These are phyloP conservation scores for Eubucco bourcierii DNA, from an alignment of 2,113 vertebrate genomes.

Conservation along the genomic window DNA sequence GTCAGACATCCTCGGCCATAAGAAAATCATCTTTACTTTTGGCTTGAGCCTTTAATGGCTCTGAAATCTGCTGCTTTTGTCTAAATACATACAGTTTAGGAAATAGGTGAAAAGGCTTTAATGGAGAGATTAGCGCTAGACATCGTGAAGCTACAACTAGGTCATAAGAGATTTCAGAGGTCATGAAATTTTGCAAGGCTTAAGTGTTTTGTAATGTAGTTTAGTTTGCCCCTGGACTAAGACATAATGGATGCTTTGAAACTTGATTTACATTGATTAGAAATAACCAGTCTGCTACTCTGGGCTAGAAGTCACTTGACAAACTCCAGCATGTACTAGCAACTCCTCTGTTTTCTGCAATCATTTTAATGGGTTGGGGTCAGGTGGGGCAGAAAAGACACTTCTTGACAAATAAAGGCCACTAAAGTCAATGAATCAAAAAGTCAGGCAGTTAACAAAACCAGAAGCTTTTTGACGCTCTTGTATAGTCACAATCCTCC, in stretches of 20 bases:
- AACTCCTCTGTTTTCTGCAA: slow-evolving; percentile 50
- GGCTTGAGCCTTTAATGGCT: slow-evolving; percentile 82
- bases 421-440: slow-evolving; percentile 18
- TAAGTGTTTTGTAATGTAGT: slow-evolving; percentile 79
- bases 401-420: background rate
- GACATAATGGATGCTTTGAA: slow-evolving; percentile 69
- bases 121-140: slow-evolving; percentile 80
- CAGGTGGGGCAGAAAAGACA: background rate
- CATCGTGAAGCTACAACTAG: slow-evolving; percentile 48
- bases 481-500: background rate
- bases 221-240: slow-evolving; percentile 50
- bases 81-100: slow-evolving; percentile 70
- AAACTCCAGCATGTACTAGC: slow-evolving; percentile 63
- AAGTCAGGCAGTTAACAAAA: slow-evolving; percentile 29
- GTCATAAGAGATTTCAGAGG: slow-evolving; percentile 79
- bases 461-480: background rate
- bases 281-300: slow-evolving; percentile 63
- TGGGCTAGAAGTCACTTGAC: slow-evolving; percentile 30
- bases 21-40: slow-evolving; percentile 77
- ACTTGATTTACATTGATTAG: slow-evolving; percentile 74
- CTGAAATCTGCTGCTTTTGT: slow-evolving; percentile 76
- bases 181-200: slow-evolving; percentile 74
- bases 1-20: slow-evolving; percentile 61
- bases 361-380: slow-evolving; percentile 47
- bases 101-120: slow-evolving; percentile 78